These are phyloP conservation scores for Sterrhoptilus dennistouni DNA, from an alignment of 2,113 vertebrate genomes.

Conservation along the genomic window DNA sequence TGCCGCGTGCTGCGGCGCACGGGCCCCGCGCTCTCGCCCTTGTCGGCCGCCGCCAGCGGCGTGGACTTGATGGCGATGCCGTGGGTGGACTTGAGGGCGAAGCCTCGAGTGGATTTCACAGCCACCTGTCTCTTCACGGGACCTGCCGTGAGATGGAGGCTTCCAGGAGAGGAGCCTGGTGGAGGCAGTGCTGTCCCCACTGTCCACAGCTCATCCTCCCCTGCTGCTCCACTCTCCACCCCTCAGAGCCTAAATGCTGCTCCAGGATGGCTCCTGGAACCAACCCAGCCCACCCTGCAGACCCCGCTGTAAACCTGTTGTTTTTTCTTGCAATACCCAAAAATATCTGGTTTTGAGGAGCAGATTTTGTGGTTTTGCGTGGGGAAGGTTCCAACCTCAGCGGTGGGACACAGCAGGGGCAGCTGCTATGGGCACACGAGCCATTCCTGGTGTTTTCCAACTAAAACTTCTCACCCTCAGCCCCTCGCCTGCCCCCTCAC, in stretches of 20 bases:
- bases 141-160: background rate
- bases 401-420: background rate
- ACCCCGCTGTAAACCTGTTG: fast-evolving
- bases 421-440: fast-evolving
- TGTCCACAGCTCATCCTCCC: no score
- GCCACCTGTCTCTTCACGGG: constrained; percentile 92
- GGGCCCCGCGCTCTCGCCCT: constrained; percentile 71
- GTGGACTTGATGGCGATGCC: constrained; percentile 90
- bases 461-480: background rate
- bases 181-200: background rate
- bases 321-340: fast-evolving
- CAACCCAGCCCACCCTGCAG: background rate
- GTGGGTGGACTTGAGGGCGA: constrained; percentile 91
- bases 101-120: constrained; percentile 92
- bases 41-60: constrained; percentile 70
- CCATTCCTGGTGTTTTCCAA: background rate
- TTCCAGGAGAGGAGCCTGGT: background rate
- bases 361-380: fast-evolving
- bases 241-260: no score
- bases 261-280: background rate
- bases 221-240: background rate
- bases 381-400: background rate
- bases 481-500: background rate
- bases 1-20: constrained; percentile 83
- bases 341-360: fast-evolving